Evolutionary conservation across 2,113 vertebrate species (phyloP).

Genomic region (Uria aalge): DNA sequence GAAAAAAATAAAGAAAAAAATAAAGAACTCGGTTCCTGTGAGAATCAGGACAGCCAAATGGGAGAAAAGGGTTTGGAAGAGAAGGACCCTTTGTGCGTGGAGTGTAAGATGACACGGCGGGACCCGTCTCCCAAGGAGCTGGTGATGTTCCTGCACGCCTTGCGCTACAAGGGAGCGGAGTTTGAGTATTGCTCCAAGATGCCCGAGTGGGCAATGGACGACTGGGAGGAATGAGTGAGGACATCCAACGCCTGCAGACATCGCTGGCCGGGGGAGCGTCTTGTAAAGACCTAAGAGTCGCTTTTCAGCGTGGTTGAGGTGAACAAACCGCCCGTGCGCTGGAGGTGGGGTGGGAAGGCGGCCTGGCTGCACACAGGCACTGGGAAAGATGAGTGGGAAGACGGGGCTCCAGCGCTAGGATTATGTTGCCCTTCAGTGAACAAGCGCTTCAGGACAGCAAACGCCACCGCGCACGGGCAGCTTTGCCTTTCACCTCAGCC

Average conservation of each 20-base stretch:
- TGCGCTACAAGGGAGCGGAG: conserved; percentile 89
- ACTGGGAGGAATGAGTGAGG: conserved; percentile 79
- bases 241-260: rapidly evolving
- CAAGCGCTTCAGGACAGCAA: background rate
- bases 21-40: background rate
- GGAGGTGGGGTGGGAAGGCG: background rate
- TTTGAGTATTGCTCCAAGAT: conserved; percentile 89
- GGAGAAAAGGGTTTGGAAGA: background rate
- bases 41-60: rapidly evolving
- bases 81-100: conserved; percentile 85
- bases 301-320: background rate
- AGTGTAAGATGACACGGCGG: conserved; percentile 81
- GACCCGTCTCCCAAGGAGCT: conserved; percentile 90
- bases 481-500: background rate
- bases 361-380: rapidly evolving
- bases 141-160: conserved; percentile 94
- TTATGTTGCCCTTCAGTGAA: background rate
- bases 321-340: background rate
- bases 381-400: background rate
- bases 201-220: conserved; percentile 91
- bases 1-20: background rate
- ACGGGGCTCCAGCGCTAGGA: rapidly evolving
- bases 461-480: rapidly evolving
- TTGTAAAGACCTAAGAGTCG: background rate
- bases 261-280: rapidly evolving